Evolutionary conservation across 2,797 vertebrate genomes (phyloP).

Genomic region (Petrocephalus sullivani): DNA sequence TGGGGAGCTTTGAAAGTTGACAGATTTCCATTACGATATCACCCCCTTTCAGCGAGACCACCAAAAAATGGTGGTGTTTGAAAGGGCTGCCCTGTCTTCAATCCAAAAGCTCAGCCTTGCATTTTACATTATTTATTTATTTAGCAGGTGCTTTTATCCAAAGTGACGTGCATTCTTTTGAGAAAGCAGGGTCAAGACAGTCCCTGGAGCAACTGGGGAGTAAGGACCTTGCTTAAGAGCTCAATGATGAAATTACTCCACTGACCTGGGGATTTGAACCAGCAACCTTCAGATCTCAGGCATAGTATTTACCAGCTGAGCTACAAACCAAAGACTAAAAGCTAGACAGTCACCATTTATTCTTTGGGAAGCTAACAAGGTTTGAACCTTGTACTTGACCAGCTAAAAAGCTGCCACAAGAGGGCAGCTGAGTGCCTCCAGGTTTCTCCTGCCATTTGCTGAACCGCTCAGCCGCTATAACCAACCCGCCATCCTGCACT

Average conservation of each 20-base stretch:
- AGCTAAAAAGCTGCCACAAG: neutral
- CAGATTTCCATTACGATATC: neutral
- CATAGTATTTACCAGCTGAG: neutral
- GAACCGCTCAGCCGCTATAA: neutral
- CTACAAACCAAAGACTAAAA: neutral
- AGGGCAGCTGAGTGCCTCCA: neutral
- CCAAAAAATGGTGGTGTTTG: neutral
- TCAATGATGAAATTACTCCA: neutral
- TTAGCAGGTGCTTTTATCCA: neutral
- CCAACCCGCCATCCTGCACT: neutral
- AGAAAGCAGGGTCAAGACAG: neutral
- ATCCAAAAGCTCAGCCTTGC: neutral
- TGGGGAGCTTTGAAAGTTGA: neutral
- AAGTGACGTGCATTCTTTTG: neutral
- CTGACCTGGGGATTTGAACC: neutral
- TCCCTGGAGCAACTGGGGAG: neutral
- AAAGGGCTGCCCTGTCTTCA: neutral
- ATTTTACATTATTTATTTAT: neutral
- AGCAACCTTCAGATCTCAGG: neutral
- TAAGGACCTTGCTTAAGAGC: too few relatives aligned
- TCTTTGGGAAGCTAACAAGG: neutral
- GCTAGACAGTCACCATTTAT: neutral
- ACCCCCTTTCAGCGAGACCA: neutral
- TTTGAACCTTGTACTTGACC: neutral
- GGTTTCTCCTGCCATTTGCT: neutral